Evolutionary conservation across 2,888 invertebrate species (phyloP).

Genomic region (Drosophila antonietae): DNA sequence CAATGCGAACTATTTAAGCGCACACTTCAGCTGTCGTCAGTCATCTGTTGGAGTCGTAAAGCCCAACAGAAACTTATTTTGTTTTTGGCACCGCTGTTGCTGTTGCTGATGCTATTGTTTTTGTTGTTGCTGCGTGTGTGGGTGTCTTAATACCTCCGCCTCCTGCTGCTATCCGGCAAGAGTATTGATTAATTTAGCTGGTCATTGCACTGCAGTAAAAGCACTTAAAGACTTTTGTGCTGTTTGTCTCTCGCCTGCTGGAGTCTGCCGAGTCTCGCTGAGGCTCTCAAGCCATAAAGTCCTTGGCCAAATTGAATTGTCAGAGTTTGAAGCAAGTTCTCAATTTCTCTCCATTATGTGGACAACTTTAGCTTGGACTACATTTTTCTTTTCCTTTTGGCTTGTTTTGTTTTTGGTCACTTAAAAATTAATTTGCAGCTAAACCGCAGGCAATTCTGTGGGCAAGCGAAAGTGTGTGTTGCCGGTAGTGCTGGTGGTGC

Average conservation of each 20-base stretch:
- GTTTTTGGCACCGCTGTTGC: background rate
- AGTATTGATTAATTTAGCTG: constrained; percentile 45
- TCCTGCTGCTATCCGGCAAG: background rate
- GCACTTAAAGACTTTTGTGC: constrained; percentile 37
- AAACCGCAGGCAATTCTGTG: constrained; percentile 64
- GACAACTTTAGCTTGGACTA: constrained; percentile 41
- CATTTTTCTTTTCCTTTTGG: constrained; percentile 7
- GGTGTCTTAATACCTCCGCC: background rate
- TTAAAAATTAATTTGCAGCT: constrained; percentile 67
- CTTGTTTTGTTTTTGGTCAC: constrained; percentile 34
- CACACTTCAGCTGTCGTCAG: constrained; percentile 22
- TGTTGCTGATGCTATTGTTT: background rate
- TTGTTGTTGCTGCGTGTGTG: background rate
- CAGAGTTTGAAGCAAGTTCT: constrained; percentile 13
- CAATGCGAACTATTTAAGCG: background rate
- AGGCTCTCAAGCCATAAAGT: constrained; percentile 18
- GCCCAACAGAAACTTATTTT: constrained; percentile 1
- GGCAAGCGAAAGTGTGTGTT: constrained; percentile 9
- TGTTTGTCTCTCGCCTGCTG: background rate
- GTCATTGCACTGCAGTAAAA: constrained; percentile 37
- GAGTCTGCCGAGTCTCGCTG: background rate
- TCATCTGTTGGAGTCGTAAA: constrained; percentile 35
- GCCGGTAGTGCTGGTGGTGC: background rate
- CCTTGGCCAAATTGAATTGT: constrained; percentile 44
- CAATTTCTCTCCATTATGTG: constrained; percentile 22